phyloP scores from a whole-genome alignment of 2,888 invertebrate genomes.

The Proisotoma minuta region DNA sequence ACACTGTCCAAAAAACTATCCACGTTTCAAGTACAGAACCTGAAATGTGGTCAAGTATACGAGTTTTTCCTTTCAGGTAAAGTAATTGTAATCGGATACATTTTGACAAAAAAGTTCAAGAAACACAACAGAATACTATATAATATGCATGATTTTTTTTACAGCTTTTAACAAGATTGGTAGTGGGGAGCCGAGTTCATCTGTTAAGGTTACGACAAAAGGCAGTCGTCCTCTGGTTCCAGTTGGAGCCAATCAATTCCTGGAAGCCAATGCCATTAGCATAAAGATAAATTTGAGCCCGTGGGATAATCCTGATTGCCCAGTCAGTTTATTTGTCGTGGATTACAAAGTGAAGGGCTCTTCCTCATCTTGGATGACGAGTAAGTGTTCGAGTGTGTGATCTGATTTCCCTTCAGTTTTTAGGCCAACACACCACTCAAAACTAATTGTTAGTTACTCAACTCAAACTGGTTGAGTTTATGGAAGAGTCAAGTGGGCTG shows the following conservation, averaged over 20 bases:
- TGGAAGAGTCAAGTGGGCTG: too few relatives aligned
- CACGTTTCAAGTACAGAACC: conserved; percentile 55
- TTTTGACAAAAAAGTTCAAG: conserved; percentile 1
- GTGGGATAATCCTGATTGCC: conserved; percentile 66
- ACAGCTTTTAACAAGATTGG: conserved; percentile 51
- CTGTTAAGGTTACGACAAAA: conserved; percentile 58
- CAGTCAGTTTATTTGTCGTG: conserved; percentile 62
- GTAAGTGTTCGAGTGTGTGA: conserved; percentile 49
- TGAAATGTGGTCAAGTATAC: conserved; percentile 52
- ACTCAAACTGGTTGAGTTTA: too few relatives aligned
- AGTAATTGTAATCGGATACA: background rate
- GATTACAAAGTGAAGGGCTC: conserved; percentile 62
- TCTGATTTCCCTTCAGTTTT: background rate
- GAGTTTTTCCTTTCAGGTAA: conserved; percentile 52
- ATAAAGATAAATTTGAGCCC: conserved; percentile 62
- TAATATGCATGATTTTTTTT: background rate
- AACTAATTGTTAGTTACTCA: too few relatives aligned
- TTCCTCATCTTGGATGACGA: conserved; percentile 64
- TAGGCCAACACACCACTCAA: too few relatives aligned
- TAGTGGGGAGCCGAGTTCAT: conserved; percentile 52
- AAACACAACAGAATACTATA: background rate
- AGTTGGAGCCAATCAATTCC: conserved; percentile 59
- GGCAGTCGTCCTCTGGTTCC: conserved; percentile 61
- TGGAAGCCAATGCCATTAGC: conserved; percentile 67
- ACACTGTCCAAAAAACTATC: conserved; percentile 53